Conservation (phyloP, 2,888 invertebrate genomes). For the Heliconius charithonia region DNA sequence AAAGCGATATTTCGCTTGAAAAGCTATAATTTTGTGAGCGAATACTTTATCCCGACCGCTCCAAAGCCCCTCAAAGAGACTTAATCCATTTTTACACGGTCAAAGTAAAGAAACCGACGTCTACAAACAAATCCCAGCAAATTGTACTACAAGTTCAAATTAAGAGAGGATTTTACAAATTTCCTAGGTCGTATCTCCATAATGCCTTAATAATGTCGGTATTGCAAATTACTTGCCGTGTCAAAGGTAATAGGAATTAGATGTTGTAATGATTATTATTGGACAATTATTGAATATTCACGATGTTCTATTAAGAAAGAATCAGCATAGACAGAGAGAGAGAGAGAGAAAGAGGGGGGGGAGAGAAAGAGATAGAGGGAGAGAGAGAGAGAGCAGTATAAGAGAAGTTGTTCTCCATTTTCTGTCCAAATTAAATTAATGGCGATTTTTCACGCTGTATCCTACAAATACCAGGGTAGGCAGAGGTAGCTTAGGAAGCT, state of each 20-base stretch:
- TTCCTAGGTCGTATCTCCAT: slow-evolving; percentile 56
- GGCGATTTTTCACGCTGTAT: no score
- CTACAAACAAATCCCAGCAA: slow-evolving; percentile 68
- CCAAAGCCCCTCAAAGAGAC: slow-evolving; percentile 46
- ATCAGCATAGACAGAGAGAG: background rate
- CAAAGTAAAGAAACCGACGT: slow-evolving; percentile 66
- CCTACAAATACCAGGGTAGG: background rate
- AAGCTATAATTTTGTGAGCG: slow-evolving; percentile 9
- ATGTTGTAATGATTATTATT: background rate
- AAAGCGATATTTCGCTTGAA: background rate
- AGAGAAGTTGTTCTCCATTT: no score
- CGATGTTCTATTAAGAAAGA: background rate
- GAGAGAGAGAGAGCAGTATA: background rate
- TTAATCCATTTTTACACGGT: slow-evolving; percentile 74
- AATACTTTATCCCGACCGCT: slow-evolving; percentile 10
- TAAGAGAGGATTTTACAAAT: slow-evolving; percentile 71
- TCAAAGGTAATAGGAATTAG: slow-evolving; percentile 11
- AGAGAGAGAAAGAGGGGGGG: no score
- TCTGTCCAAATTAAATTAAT: no score
- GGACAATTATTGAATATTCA: background rate
- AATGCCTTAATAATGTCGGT: slow-evolving; percentile 40
- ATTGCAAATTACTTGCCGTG: slow-evolving; percentile 26
- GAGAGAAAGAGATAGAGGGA: background rate
- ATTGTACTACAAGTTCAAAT: slow-evolving; percentile 73
- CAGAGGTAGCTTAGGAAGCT: background rate